These are phyloP conservation scores for Scolopax rusticola DNA, from an alignment of 2,797 vertebrate species.

Conservation along the genomic window DNA sequence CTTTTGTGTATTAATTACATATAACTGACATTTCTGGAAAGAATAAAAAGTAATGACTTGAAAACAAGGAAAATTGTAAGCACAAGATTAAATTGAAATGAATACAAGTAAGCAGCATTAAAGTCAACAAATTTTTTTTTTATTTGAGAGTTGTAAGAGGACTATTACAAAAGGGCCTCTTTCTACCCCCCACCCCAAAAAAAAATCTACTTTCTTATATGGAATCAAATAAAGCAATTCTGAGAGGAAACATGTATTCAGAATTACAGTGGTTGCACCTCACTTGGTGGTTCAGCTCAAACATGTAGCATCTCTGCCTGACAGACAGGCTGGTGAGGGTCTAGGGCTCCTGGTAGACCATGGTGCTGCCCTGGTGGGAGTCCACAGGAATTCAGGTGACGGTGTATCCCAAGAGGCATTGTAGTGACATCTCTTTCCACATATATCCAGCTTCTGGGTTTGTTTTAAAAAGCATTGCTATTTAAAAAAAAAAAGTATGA, in stretches of 20 bases:
- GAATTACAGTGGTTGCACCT: background rate
- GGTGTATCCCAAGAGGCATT: accelerated
- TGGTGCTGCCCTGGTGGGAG: background rate
- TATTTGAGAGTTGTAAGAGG: background rate
- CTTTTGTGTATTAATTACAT: background rate
- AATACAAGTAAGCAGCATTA: background rate
- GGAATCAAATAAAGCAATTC: background rate
- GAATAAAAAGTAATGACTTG: background rate
- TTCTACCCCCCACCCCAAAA: too few relatives aligned
- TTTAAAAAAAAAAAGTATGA: background rate
- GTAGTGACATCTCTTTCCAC: background rate
- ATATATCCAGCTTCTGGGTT: background rate
- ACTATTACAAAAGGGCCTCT: background rate
- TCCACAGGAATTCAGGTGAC: background rate
- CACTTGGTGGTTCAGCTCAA: background rate
- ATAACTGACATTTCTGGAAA: background rate
- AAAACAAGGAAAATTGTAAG: background rate
- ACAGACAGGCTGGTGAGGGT: background rate
- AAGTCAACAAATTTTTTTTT: background rate
- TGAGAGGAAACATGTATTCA: background rate
- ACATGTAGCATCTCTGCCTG: background rate
- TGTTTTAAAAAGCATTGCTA: background rate
- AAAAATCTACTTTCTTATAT: background rate
- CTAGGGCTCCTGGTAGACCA: background rate
- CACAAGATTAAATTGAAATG: background rate